Conservation (phyloP, 2,113 vertebrate species). For the Apistogramma diplotaenia region DNA sequence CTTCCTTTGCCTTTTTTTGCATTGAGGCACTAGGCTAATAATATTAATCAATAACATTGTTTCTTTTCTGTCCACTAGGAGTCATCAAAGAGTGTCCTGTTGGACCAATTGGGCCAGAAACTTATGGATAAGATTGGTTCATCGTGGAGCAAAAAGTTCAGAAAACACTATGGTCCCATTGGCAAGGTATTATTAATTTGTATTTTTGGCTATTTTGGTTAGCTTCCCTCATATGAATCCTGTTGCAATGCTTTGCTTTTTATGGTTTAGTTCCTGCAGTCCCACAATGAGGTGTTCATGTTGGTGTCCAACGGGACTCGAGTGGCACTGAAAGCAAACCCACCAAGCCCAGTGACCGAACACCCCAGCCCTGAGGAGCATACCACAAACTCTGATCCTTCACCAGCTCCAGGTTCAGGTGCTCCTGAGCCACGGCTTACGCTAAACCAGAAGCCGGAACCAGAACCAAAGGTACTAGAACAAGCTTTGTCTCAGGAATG, state of each 20-base stretch:
- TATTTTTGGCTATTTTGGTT: not conserved
- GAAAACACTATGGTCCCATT: conserved; percentile 85
- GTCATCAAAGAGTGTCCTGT: conserved; percentile 64
- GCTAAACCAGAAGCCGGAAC: conserved; percentile 15
- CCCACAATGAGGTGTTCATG: conserved; percentile 84
- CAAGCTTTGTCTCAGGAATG: not conserved
- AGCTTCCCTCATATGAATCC: not conserved
- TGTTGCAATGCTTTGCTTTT: not conserved
- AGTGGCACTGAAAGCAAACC: conserved; percentile 77
- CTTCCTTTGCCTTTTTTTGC: not conserved
- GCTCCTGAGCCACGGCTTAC: conserved; percentile 15
- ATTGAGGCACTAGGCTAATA: not conserved
- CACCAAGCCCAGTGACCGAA: conserved; percentile 31
- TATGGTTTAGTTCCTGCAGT: conserved; percentile 85
- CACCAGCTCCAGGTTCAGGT: not conserved
- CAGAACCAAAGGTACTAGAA: conserved; percentile 40
- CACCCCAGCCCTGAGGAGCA: conserved; percentile 28
- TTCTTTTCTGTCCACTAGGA: conserved; percentile 58
- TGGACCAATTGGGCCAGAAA: conserved; percentile 92
- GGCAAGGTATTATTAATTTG: conserved; percentile 80
- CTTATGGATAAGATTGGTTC: conserved; percentile 85
- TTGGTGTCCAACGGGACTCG: conserved; percentile 80
- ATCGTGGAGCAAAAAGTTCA: conserved; percentile 94
- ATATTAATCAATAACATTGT: not conserved
- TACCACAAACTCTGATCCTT: not conserved